Base-by-base conservation (phyloP, 2,113 vertebrate species). In the Scomber colias region DNA sequence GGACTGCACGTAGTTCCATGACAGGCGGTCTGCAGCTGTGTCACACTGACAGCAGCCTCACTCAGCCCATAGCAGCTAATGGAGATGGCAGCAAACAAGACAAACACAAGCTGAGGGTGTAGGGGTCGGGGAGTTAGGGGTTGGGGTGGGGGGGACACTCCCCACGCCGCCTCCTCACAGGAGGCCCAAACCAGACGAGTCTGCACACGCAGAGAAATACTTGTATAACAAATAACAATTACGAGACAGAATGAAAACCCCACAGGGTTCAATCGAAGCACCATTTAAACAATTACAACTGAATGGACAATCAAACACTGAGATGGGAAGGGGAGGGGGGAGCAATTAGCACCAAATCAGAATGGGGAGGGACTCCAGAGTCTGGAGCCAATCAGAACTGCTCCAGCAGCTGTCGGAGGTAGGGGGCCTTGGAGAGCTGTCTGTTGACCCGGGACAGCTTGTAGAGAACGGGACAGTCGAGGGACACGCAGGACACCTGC, bases 391-490 rank as follows among this genome's bases (percentile, higher is more conserved):
- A 66, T 97, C 94, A 99, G 93, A 99, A 98, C 95, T 99, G 97
- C 87, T 99, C 97, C 87, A 99, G 95, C 54, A 99, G 95, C 82
- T 98, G 97, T 68, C 97, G 97, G 75, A 99, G 96, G 89, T 99
- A 99, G 0, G 98, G 97, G 40, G 96, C 97, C 94, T 95, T 97
- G 59, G 96, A 96, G 72, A 99, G 95, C 92, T 97, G 96, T 85
- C 97, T 94, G 81, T 93, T 96, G 71, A 98, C 96, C 79, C 95
- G 93, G 69, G 96, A 96, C 82, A 99, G 94, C 92, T 97, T 98
- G 95, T 97, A 98, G 69, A 99, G 95, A 17, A 99, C 95, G 0
- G 98, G 97, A 62, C 98, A 99, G 93, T 98, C 97, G 87, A 99
- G 94, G 46, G 97, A 98, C 64, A 97, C 94, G 1, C 98, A 99